These are phyloP conservation scores for Falco peregrinus DNA, from an alignment of 2,797 vertebrate species.

Conservation along the genomic window DNA sequence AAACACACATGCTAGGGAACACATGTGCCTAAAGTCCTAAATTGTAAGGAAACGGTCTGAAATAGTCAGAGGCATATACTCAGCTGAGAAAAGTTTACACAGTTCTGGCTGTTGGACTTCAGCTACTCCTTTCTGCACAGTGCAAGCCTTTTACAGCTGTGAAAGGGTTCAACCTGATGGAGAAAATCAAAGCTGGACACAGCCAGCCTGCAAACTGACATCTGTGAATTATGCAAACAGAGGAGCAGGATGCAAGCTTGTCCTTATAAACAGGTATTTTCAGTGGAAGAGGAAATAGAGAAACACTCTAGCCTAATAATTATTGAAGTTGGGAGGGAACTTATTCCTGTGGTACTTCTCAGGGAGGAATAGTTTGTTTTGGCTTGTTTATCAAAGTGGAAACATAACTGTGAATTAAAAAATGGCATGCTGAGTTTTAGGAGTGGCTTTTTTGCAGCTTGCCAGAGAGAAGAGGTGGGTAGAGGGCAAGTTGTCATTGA, in stretches of 20 bases:
- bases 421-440: conserved; percentile 77
- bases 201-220: conserved; percentile 46
- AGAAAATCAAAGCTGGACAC: conserved; percentile 48
- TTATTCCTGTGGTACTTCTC: conserved; percentile 69
- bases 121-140: conserved; percentile 37
- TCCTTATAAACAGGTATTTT: conserved; percentile 60
- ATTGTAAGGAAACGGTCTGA: neutral
- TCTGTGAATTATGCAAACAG: conserved; percentile 71
- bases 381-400: conserved; percentile 79
- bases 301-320: conserved; percentile 58
- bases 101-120: conserved; percentile 25
- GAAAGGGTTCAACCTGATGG: conserved; percentile 36
- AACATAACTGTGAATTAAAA: conserved; percentile 83
- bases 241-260: conserved; percentile 24
- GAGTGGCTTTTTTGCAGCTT: conserved; percentile 56
- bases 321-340: conserved; percentile 68
- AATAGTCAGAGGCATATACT: neutral
- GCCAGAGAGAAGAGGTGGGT: conserved; percentile 53
- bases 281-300: conserved; percentile 1
- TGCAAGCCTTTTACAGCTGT: conserved; percentile 20
- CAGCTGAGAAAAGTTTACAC: neutral
- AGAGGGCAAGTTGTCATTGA: conserved; percentile 76
- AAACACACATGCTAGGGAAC: neutral
- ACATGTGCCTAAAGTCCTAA: neutral
- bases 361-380: conserved; percentile 73